Base-by-base conservation (phyloP, 1,140 invertebrate genomes). In the Saccostrea echinata region DNA sequence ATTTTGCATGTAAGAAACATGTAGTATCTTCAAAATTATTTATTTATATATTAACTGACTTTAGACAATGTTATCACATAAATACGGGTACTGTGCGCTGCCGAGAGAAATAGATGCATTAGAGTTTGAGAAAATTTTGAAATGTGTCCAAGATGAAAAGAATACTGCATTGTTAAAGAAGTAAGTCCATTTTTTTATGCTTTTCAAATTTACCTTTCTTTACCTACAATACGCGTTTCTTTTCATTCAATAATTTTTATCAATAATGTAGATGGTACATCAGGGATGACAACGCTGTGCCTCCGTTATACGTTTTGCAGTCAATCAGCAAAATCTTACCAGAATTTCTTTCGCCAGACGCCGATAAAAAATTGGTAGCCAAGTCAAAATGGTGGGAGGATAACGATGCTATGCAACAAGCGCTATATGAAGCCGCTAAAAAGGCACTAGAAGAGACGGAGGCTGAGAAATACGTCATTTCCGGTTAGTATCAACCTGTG, bases 371-470 rank as follows among this genome's bases (percentile, higher is more conserved):
- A 51, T 86, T 88, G n/a, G 87, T 84, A 35, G 92, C 90, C n/a
- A 91, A 90, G 82, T 24, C 84, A 8, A 55, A 90, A 35, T 93
- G 92, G 92, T 90, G 64, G 64, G 84, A 90, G 33, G 89, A 91
- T 24, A 88, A 81, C 76, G 98, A 88, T 97, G 98, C 93, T 98
- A 98, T 30, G 97, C 98, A 95, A 97, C 97, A 91, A 98, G 98
- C 82, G 98, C 98, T 94, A 98, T 98, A 3, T 98, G 98, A 95
- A 98, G 98, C 33, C 89, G 92, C 85, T 84, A 81, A 92, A 84
- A 82, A 87, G 27, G 84, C 86, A 13, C 90, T 92, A 18, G 90
- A 87, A 21, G 33, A 64, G n/a, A 88, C 88, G 43, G 84, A 83
- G n/a, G 90, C 91, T 87, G 57, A 92, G 96, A 35, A 97, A 98